Conservation (phyloP, 2,888 invertebrate genomes). For the Homarus gammarus region DNA sequence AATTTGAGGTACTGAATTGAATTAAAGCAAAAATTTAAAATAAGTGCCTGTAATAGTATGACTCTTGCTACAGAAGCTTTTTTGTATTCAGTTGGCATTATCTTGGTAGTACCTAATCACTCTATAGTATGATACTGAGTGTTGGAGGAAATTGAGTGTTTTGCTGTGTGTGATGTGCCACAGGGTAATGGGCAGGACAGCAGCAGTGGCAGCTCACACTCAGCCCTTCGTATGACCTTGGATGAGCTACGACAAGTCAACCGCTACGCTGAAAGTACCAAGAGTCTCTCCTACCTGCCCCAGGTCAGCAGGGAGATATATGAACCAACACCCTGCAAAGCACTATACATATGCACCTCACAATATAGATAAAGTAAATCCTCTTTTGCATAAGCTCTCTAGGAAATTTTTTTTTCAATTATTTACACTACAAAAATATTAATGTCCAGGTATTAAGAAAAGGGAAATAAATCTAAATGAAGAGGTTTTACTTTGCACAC, state of each 20-base stretch:
- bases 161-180: conserved; percentile 40
- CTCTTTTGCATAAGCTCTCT: no score
- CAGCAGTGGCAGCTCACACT: conserved; percentile 72
- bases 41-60: no score
- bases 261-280: conserved; percentile 94
- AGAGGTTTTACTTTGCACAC: no score
- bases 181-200: conserved; percentile 64
- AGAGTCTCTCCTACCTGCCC: conserved; percentile 93
- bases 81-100: no score
- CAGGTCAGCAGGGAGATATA: conserved; percentile 84
- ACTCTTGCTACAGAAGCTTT: background rate
- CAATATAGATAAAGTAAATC: background rate
- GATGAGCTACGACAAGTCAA: conserved; percentile 92
- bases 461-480: no score
- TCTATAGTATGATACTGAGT: conserved; percentile 1
- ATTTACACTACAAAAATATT: no score
- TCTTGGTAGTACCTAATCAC: no score
- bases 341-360: background rate
- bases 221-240: conserved; percentile 84
- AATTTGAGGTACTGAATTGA: no score
- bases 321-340: background rate
- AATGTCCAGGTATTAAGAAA: no score
- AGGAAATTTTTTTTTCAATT: no score
- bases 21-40: no score
- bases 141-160: conserved; percentile 13